Evolutionary conservation across 2,113 vertebrate species (phyloP).

Genomic region (Cairina moschata): DNA sequence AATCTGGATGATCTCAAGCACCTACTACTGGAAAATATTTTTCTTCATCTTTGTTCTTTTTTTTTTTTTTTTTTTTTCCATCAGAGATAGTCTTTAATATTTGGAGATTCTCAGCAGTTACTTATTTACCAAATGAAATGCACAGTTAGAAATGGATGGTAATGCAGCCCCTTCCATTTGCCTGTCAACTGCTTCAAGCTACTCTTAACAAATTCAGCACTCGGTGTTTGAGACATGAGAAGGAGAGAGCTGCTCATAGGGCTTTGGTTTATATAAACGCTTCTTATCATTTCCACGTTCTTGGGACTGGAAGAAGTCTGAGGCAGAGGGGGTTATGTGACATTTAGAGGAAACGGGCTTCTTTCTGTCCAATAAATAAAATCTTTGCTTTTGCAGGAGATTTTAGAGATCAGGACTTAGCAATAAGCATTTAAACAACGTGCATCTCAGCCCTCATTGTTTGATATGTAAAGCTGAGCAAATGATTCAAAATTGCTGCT

Average conservation of each 20-base stretch:
- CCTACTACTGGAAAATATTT: neutral
- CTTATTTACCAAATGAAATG: neutral
- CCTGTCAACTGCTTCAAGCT: neutral
- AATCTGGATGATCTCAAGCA: neutral
- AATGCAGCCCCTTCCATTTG: neutral
- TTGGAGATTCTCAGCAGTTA: neutral
- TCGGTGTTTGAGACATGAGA: neutral
- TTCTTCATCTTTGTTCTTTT: neutral
- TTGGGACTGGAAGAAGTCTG: neutral
- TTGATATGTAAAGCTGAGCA: neutral
- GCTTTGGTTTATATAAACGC: neutral
- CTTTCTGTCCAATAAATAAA: neutral
- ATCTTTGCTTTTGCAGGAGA: neutral
- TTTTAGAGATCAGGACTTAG: neutral
- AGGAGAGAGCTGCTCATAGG: neutral
- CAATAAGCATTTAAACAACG: neutral
- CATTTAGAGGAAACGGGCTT: fast-evolving
- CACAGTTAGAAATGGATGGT: neutral
- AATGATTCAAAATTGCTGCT: neutral
- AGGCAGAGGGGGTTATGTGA: neutral
- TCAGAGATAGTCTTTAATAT: neutral
- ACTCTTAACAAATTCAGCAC: neutral
- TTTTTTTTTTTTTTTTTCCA: neutral
- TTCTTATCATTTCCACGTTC: neutral
- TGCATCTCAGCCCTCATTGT: neutral